These are phyloP conservation scores for Vireo griseus DNA, from an alignment of 2,797 vertebrate species.

Conservation along the genomic window DNA sequence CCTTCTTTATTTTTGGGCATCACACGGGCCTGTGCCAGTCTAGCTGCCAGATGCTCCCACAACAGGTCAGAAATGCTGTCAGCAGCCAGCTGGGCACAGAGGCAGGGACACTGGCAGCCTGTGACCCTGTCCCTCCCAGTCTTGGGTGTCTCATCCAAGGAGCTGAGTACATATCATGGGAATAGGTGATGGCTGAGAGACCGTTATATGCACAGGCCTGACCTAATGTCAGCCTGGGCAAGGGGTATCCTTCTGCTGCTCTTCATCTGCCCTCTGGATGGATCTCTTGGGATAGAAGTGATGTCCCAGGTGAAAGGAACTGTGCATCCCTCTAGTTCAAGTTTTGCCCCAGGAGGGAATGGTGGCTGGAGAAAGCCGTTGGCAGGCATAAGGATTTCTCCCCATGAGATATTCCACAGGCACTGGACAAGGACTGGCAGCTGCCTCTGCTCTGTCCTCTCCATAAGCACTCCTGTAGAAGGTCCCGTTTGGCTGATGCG, in stretches of 20 bases:
- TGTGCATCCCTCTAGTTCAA: not conserved
- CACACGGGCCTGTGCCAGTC: not conserved
- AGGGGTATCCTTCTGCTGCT: not conserved
- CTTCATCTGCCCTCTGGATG: not conserved
- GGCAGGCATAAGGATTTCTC: not conserved
- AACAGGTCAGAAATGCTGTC: rapidly evolving
- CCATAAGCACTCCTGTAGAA: not conserved
- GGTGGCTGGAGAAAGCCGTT: not conserved
- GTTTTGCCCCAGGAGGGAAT: not conserved
- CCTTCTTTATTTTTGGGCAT: not conserved
- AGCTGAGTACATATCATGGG: not conserved
- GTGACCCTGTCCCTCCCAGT: not conserved
- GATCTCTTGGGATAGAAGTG: not conserved
- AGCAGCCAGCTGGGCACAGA: not conserved
- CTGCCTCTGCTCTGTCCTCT: not conserved
- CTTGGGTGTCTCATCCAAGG: not conserved
- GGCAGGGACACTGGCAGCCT: not conserved
- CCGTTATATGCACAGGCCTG: not conserved
- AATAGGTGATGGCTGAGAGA: not conserved
- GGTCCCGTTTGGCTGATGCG: not conserved
- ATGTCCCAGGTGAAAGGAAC: not conserved
- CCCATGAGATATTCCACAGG: not conserved
- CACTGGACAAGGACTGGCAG: not conserved
- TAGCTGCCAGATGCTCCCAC: rapidly evolving
- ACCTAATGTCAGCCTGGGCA: not conserved